Conservation (phyloP, 2,113 vertebrate genomes). For the Proterorhinus semilunaris region DNA sequence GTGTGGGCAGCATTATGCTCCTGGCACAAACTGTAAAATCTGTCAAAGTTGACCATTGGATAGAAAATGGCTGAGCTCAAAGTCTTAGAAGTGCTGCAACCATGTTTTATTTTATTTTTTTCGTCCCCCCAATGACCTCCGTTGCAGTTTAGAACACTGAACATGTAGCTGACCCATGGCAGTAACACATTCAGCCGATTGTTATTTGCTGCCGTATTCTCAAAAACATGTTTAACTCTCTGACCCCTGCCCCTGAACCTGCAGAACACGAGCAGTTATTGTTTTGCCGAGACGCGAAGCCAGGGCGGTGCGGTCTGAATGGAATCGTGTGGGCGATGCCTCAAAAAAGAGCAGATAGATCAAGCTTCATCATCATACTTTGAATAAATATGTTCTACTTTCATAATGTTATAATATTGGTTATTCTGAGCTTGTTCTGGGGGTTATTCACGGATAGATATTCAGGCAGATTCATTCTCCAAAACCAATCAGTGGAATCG, state of each 20-base stretch:
- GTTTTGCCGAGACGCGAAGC: not conserved
- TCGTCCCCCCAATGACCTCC: no score
- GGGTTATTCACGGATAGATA: no score
- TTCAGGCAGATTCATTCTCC: no score
- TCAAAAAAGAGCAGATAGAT: not conserved
- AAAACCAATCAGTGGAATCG: no score
- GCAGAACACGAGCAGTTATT: not conserved
- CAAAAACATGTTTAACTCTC: not conserved
- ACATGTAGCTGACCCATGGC: not conserved
- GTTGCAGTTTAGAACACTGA: not conserved
- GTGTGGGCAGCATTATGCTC: constrained; percentile 1
- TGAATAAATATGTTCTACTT: not conserved
- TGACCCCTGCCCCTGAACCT: not conserved
- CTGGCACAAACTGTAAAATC: not conserved
- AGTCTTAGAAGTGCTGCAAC: not conserved
- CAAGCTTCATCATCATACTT: not conserved
- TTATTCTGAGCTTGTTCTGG: no score
- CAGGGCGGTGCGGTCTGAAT: not conserved
- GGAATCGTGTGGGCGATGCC: not conserved
- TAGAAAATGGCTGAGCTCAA: no score
- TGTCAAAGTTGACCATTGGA: not conserved
- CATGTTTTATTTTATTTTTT: not conserved
- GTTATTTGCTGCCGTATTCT: not conserved
- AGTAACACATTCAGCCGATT: not conserved
- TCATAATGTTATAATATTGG: not conserved